phyloP scores from a whole-genome alignment of 2,888 invertebrate genomes.

The Brenthis daphne region DNA sequence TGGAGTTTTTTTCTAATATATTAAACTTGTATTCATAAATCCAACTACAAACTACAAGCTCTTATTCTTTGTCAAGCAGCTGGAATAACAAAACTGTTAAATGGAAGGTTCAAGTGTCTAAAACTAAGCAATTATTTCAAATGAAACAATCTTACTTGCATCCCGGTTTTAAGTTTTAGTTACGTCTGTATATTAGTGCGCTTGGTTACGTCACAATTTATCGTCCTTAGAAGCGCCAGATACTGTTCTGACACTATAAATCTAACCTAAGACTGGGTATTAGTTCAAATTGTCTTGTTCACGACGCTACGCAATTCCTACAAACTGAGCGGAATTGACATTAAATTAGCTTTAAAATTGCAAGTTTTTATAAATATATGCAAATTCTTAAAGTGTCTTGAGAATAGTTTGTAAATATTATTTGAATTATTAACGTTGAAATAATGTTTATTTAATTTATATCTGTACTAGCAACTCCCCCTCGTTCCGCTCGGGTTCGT shows the following conservation, averaged over 20 bases:
- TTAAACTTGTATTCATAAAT: too few relatives aligned
- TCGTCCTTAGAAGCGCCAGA: constrained; percentile 40
- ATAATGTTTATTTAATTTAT: too few relatives aligned
- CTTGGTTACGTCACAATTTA: constrained; percentile 40
- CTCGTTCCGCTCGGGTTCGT: too few relatives aligned
- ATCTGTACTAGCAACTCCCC: too few relatives aligned
- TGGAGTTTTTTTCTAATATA: too few relatives aligned
- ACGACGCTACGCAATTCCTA: constrained; percentile 23
- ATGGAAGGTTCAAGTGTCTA: neutral
- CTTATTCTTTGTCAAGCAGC: neutral
- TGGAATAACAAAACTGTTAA: neutral
- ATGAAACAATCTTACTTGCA: constrained; percentile 26
- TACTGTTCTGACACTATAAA: constrained; percentile 50
- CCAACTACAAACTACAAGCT: too few relatives aligned
- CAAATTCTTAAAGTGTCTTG: neutral
- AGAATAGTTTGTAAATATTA: too few relatives aligned
- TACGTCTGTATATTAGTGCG: constrained; percentile 17
- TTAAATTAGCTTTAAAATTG: constrained; percentile 15
- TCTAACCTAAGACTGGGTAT: constrained; percentile 56
- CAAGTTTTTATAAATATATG: neutral
- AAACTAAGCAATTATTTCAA: constrained; percentile 20
- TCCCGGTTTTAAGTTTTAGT: constrained; percentile 29
- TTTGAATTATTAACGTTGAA: too few relatives aligned
- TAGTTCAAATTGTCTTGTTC: constrained; percentile 54
- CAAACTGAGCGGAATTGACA: constrained; percentile 16